These are phyloP conservation scores for Papio anubis DNA, from an alignment of 2,113 vertebrate species.

Conservation along the genomic window DNA sequence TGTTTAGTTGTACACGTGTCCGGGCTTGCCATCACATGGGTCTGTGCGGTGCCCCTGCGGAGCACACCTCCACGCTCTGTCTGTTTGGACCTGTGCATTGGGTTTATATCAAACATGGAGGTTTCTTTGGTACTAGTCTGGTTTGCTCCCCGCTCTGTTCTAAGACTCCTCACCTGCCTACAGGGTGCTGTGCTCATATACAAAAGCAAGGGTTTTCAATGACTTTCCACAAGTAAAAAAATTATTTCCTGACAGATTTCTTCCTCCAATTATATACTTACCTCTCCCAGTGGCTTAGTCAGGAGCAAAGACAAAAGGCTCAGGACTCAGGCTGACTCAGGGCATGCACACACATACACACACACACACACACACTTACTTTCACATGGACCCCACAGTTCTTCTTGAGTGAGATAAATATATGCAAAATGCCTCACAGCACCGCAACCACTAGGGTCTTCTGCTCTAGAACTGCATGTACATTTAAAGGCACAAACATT, in stretches of 20 bases:
- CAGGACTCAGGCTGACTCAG: background rate
- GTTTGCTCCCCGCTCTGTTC: background rate
- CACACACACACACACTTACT: too few relatives aligned
- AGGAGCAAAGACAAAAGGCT: background rate
- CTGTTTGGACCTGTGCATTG: too few relatives aligned
- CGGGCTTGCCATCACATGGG: background rate
- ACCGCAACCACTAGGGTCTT: background rate
- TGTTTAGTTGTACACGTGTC: fast-evolving
- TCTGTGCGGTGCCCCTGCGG: fast-evolving
- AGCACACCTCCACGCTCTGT: background rate
- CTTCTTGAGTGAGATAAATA: background rate
- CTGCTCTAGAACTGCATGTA: background rate
- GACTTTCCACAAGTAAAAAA: background rate
- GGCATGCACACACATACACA: fast-evolving
- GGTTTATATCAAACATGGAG: background rate
- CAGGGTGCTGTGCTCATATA: background rate
- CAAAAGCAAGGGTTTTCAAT: background rate
- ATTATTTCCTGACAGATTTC: background rate
- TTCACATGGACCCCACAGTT: background rate
- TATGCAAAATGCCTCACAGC: background rate
- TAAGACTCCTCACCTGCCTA: background rate
- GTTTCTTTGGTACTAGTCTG: background rate
- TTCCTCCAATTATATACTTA: background rate
- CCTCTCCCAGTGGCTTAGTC: background rate
- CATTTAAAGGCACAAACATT: background rate